Conservation (phyloP, 2,797 vertebrate genomes). For the Sandelia bainsii region DNA sequence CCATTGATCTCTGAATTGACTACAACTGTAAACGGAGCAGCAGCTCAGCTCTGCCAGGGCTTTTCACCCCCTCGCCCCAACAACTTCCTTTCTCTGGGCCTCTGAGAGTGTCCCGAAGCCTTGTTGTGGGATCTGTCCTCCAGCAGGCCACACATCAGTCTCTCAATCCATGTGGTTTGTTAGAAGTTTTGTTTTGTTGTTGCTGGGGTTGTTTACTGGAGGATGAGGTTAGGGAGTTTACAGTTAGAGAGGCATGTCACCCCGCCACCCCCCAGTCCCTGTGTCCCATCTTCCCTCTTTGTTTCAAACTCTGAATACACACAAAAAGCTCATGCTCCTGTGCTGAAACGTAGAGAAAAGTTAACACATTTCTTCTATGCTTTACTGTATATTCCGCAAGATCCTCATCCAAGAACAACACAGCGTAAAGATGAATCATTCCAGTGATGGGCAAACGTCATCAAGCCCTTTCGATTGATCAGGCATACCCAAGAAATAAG, state of each 20-base stretch:
- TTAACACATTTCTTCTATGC: neutral
- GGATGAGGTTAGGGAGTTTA: conserved; percentile 62
- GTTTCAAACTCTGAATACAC: conserved; percentile 18
- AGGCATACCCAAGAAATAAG: conserved; percentile 14
- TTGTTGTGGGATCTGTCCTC: conserved; percentile 70
- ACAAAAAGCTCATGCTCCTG: neutral
- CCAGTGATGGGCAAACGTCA: conserved; percentile 17
- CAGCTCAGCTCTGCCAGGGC: conserved; percentile 38
- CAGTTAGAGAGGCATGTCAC: conserved; percentile 48
- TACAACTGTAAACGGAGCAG: conserved; percentile 63
- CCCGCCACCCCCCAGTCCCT: neutral
- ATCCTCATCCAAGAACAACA: neutral
- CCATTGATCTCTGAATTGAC: conserved; percentile 68
- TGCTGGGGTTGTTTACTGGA: conserved; percentile 68
- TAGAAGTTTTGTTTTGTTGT: conserved; percentile 75
- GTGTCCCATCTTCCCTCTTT: conserved; percentile 25
- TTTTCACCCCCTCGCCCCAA: conserved; percentile 16
- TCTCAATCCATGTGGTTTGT: conserved; percentile 61
- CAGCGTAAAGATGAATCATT: conserved; percentile 52
- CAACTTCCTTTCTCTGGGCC: conserved; percentile 42
- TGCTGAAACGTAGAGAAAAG: conserved; percentile 4
- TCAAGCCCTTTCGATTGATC: conserved; percentile 44
- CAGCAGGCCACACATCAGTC: conserved; percentile 58
- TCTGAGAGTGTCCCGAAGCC: conserved; percentile 42
- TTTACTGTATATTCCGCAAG: neutral